Percentiles rank a stretch among this genome's conserved stretches.
Conservation (phyloP, 35 echinoderm and acorn worm species). For the Amphiura filiformis region DNA sequence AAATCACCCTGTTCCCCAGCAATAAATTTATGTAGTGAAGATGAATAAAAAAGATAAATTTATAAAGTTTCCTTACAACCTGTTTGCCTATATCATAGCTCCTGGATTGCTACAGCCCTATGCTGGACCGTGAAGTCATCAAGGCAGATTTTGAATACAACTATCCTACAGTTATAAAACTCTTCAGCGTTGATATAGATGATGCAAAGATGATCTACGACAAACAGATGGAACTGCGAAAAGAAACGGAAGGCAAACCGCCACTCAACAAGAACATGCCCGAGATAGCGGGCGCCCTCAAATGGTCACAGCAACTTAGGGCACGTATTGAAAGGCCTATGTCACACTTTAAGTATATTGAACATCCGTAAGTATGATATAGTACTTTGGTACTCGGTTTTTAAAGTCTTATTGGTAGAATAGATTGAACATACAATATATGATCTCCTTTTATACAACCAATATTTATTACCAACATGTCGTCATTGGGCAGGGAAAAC, state of each 20-base stretch:
- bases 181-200: conserved; percentile 81
- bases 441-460: too few species aligned
- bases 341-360: conserved; percentile 86
- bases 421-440: too few species aligned
- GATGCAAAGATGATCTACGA: conserved; percentile 88
- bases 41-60: too few species aligned
- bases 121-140: conserved; percentile 86
- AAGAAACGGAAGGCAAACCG: conserved; percentile 31
- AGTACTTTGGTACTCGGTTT: too few species aligned
- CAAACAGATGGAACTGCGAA: conserved; percentile 56
- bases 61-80: too few species aligned
- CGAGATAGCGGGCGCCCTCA: conserved; percentile 68
- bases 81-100: conserved; percentile 48
- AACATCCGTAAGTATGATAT: conserved; percentile 94
- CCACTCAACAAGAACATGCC: conserved; percentile 99
- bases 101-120: conserved; percentile 89
- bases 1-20: too few species aligned
- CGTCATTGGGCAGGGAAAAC: too few species aligned
- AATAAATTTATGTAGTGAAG: too few species aligned
- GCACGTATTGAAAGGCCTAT: conserved; percentile 75
- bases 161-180: conserved; percentile 58
- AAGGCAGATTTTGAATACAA: conserved; percentile 92
- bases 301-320: conserved; percentile 77
- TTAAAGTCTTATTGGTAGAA: not conserved
- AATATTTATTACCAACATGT: too few species aligned